Base-by-base conservation (phyloP, 2,888 invertebrate species). In the Zeuzera pyrina region DNA sequence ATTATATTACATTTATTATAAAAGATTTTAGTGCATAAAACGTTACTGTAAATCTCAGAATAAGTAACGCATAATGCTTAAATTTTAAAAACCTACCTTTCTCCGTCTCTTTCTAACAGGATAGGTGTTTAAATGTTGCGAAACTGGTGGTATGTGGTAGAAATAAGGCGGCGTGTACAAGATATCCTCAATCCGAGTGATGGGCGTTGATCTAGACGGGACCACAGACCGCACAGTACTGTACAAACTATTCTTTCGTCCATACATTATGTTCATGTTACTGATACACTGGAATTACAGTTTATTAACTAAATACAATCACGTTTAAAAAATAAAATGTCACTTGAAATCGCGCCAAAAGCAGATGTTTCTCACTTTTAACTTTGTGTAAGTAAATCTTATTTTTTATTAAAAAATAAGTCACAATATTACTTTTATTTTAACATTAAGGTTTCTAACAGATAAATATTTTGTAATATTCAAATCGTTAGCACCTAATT, bases 41-140 rank as follows among this genome's bases (percentile, higher is more conserved):
- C n/a, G n/a, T n/a, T n/a, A n/a, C n/a, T n/a, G n/a, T n/a, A n/a
- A n/a, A n/a, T n/a, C n/a, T n/a, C n/a, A n/a, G n/a, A n/a, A n/a
- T n/a, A n/a, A n/a, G n/a, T n/a, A n/a, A n/a, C n/a, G n/a, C n/a
- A n/a, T n/a, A n/a, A 22, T n/a, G 11, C 11, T 22, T 11, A 22
- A 5, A 2, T 29, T 29, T 29, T n/a, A 15, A 29, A 43, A 52
- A 46, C 54, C 43, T 61, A 83, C 83, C 70, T 68, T 56, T 63
- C 81, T 83, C 25, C 77, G 67, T 45, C 73, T 70, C 36, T 81
- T 81, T 36, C 81, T 74, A 41, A 76, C 77, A 66, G 83, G 83
- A 49, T 69, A 81, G 7, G 83, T 83, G 51, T 76, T 78, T 32
- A 77, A 42, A 7, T 74, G 62, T 42, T 73, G 76, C 25, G 68